Base-by-base conservation (phyloP, 2,797 vertebrate genomes). In the Phaenicophaeus curvirostris region DNA sequence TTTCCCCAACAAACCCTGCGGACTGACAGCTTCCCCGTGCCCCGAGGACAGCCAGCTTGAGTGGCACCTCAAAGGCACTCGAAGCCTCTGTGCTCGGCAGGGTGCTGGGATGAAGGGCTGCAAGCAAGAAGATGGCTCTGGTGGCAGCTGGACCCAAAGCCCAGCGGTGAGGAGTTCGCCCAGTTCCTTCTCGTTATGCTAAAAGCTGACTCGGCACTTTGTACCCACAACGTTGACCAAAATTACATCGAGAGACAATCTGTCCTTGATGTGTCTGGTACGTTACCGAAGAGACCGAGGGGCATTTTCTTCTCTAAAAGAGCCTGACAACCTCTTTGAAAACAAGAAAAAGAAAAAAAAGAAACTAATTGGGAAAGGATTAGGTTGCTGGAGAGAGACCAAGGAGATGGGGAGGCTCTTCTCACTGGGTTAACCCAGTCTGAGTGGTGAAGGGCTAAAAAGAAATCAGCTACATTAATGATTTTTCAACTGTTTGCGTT, bases 51-150 rank as follows among this genome's bases (percentile, higher is more conserved):
- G 78, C 19, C 65, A 3, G 30, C 66, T 62, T 65, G 87, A 95
- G 87, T 81, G 94, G 93, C 95, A 86, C 87, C 93, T 85, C 93
- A 77, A 92, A 93, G 62, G 69, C 84, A 6, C 73, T 41, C 1
- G 4, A 24, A 31, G 65, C 88, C 82, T 68, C 77, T 37, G 3
- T 2, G 8, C 89, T 58, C 84, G 2, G 82, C 71, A 15, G 93
- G 83, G 62, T 21, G 80, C 84, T 67, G 81, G 21, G 53, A 61
- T 71, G 86, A 55, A 82, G 71, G 57, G 58, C 54, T 85, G 75
- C 50, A 77, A 76, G 95, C 46, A 71, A 48, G 67, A 53, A 51
- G 69, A 54, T 37, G 77, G 75, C 62, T 83, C 27, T 1, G 3
- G 50, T 42, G 72, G 69, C 71, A 85, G 91, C 81, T 83, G 78